Conservation (phyloP, 2,113 vertebrate species). For the Nyctereutes procyonoides region DNA sequence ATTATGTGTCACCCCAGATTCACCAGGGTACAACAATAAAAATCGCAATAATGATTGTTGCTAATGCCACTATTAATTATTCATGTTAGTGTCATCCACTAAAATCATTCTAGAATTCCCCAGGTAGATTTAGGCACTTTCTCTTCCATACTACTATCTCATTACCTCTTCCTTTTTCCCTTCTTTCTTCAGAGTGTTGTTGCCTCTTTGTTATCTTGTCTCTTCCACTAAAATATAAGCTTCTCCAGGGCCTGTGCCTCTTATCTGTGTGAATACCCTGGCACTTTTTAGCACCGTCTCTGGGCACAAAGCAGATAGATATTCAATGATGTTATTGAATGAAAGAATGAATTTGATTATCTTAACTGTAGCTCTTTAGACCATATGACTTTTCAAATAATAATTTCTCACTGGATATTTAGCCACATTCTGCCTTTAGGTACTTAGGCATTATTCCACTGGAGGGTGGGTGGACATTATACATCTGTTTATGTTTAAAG, state of each 20-base stretch:
- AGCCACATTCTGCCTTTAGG: slow-evolving; percentile 49
- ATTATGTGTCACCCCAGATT: background rate
- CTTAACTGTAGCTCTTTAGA: slow-evolving; percentile 44
- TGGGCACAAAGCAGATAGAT: background rate
- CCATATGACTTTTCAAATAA: background rate
- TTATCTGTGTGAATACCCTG: background rate
- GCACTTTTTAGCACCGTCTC: background rate
- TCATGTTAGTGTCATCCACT: slow-evolving; percentile 25
- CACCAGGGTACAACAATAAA: background rate
- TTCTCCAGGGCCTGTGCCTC: background rate
- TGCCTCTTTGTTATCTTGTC: background rate
- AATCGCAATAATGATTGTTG: background rate
- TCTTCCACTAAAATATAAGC: background rate
- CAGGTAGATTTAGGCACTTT: background rate
- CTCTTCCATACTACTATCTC: background rate
- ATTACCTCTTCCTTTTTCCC: background rate
- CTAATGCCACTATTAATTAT: slow-evolving; percentile 59
- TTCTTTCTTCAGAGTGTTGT: background rate
- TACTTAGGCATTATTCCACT: background rate
- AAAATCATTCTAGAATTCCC: slow-evolving; percentile 42
- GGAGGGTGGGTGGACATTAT: background rate
- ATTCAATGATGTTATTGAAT: background rate
- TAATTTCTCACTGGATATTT: slow-evolving; percentile 24
- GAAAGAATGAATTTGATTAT: slow-evolving; percentile 44
- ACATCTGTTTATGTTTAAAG: slow-evolving; percentile 71